Evolutionary conservation across 2,888 invertebrate genomes (phyloP), one percentile per base, ranked within the genome.

Genomic region (Tachystola acroxantha): DNA sequence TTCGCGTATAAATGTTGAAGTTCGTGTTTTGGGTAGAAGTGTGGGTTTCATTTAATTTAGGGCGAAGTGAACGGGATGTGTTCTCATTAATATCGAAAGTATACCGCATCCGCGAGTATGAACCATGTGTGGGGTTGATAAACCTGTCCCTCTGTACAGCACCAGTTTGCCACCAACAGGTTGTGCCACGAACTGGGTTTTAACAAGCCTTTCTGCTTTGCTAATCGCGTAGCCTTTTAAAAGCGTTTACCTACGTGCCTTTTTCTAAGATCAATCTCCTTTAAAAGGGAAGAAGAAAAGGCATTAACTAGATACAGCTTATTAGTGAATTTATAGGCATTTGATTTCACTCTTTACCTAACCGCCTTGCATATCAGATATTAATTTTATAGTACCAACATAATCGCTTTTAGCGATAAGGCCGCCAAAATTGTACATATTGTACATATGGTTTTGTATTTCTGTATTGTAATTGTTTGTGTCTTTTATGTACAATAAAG

Each of bases 101-200:
- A 82, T 77, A 77, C 74, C 73, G 72, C 69, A 80, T 85, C 81
- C 84, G 82, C 73, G 66, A 80, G 70, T 73, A 65, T 64, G 63
- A 57, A 62, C 66, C 74, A 70, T 68, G 67, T 73, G 77, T 67
- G 66, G 64, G 67, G 75, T 73, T 73, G 73, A 64, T 58, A 73
- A 78, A 81, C 84, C 78, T 73, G 82, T 80, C 72, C 53, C 39
- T 57, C 53, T 59, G 57, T 57, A 54, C 53, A 51, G 61, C 69
- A 71, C 74, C 69, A 72, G 74, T 74, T 73, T 71, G 64, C 64
- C 65, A 56, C 49, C 62, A 73, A 81, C 81, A 73, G 70, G 78
- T 79, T 64, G 52, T 58, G 62, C 67, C 56, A 63, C 64, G 59
- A 69, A 58, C 66, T 54, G 64, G 69, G 56, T 63, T 66, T 73